Evolutionary conservation across 1,140 invertebrate species (phyloP).

Genomic region (Charaxes varanes): DNA sequence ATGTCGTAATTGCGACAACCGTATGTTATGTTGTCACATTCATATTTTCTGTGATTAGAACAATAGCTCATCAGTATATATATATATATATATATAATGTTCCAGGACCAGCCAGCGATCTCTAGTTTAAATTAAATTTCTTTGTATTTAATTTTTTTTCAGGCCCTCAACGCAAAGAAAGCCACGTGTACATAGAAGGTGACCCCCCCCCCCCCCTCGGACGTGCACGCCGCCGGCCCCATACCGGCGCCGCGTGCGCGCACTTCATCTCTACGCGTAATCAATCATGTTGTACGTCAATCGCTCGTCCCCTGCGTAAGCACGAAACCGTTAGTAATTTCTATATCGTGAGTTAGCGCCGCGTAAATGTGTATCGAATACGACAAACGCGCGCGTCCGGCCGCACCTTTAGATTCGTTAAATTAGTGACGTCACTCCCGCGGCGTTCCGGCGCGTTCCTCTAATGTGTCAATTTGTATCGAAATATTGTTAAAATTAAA

Average conservation of each 20-base stretch:
- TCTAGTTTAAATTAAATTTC: too few relatives aligned
- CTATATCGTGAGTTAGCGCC: too few relatives aligned
- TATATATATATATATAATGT: too few relatives aligned
- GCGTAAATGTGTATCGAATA: neutral
- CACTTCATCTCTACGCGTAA: neutral
- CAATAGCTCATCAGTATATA: too few relatives aligned
- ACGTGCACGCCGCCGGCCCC: slow-evolving; percentile 1
- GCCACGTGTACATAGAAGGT: slow-evolving; percentile 14
- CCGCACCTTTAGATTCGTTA: neutral
- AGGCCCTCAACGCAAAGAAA: slow-evolving; percentile 7
- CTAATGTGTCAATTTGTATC: slow-evolving; percentile 24
- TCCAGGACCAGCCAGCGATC: too few relatives aligned
- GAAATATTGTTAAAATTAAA: too few relatives aligned
- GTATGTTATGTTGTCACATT: too few relatives aligned
- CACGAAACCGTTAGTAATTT: neutral
- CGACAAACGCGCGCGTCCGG: neutral
- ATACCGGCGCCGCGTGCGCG: neutral
- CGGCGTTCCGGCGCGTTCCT: slow-evolving; percentile 9
- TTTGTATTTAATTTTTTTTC: too few relatives aligned
- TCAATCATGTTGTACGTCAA: neutral
- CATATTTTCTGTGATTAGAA: too few relatives aligned
- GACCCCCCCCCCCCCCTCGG: slow-evolving; percentile 6
- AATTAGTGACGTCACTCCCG: neutral
- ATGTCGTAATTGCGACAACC: too few relatives aligned
- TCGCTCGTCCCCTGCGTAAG: neutral